Percentiles rank a stretch among this genome's conserved stretches.
Conservation (phyloP, 2,113 vertebrate genomes). For the Athene noctua region DNA sequence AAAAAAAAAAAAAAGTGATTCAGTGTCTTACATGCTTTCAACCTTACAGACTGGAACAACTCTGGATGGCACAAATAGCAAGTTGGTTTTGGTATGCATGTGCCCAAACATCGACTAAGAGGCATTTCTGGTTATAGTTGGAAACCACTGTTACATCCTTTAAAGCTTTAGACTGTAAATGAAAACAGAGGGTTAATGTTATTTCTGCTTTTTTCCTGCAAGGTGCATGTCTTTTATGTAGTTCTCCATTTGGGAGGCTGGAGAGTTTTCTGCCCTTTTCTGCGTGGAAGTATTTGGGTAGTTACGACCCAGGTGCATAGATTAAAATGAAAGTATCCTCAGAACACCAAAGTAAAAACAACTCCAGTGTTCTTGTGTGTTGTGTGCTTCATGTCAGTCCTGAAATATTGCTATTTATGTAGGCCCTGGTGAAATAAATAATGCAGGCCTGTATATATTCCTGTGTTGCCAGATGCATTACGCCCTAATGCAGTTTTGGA, state of each 20-base stretch:
- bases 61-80: not conserved
- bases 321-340: not conserved
- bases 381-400: not conserved
- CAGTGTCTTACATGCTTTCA: not conserved
- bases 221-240: not conserved
- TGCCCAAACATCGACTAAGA: not conserved
- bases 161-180: not conserved
- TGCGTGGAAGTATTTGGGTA: not conserved
- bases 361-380: no score
- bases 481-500: not conserved
- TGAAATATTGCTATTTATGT: not conserved
- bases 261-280: not conserved
- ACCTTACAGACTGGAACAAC: not conserved
- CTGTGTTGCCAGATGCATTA: not conserved
- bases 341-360: not conserved
- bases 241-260: not conserved
- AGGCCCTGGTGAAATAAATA: not conserved
- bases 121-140: not conserved
- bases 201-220: not conserved
- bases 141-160: not conserved
- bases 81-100: not conserved
- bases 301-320: not conserved
- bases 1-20: not conserved
- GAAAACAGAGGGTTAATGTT: not conserved
- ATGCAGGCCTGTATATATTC: not conserved